A percentile compares a stretch with the other conserved stretches of the same genome.
Evolutionary conservation across 37 sponge, comb jelly and placozoan species (phyloP).

Genomic region (Lycopodina hypogea): DNA sequence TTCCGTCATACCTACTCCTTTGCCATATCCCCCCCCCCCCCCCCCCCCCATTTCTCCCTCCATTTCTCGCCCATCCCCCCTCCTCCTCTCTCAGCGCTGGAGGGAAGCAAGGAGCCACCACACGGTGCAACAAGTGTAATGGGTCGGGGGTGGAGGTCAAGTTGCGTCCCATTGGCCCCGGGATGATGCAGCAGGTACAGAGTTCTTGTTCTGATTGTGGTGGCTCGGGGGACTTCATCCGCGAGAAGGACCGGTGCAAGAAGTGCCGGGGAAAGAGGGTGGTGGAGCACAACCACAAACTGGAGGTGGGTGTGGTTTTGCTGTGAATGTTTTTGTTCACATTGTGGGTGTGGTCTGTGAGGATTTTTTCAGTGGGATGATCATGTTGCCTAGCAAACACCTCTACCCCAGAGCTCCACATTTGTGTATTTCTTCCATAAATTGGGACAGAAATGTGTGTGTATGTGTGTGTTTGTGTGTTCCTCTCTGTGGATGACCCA

Average conservation of each 20-base stretch:
- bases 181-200: slow-evolving; percentile 89
- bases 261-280: slow-evolving; percentile 85
- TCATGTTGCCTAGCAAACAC: no score
- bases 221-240: slow-evolving; percentile 75
- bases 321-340: background rate
- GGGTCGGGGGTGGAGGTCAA: slow-evolving; percentile 73
- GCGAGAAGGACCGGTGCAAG: slow-evolving; percentile 83
- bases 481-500: no score
- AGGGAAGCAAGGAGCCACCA: slow-evolving; percentile 75
- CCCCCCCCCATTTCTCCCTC: background rate
- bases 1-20: background rate
- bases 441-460: no score
- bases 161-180: slow-evolving; percentile 61
- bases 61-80: background rate
- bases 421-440: no score
- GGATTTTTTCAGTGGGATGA: no score
- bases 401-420: no score
- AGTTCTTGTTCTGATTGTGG: slow-evolving; percentile 68
- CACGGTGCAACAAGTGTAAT: slow-evolving; percentile 71
- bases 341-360: no score
- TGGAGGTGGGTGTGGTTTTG: slow-evolving; percentile 55
- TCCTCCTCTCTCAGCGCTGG: slow-evolving; percentile 57
- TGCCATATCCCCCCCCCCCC: background rate
- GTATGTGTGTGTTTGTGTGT: no score
- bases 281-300: slow-evolving; percentile 54